Evolutionary conservation across 1,140 invertebrate genomes (phyloP).

Genomic region (Ceratina australensis): DNA sequence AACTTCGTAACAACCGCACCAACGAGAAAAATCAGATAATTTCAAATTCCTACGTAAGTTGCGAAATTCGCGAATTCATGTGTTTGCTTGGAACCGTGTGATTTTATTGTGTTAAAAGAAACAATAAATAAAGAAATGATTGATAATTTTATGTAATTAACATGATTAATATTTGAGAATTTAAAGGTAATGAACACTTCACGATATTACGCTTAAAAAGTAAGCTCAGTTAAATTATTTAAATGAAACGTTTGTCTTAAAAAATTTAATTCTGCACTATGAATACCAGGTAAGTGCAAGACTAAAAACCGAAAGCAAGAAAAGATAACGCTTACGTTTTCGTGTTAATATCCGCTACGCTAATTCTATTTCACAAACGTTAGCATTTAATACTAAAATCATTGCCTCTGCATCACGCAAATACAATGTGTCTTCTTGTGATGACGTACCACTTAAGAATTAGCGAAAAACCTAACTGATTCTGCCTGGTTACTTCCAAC

Average conservation of each 20-base stretch:
- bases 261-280: not conserved
- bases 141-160: too few relatives aligned
- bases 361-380: conserved; percentile 71
- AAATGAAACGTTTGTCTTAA: too few relatives aligned
- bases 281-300: not conserved
- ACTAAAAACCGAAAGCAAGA: too few relatives aligned
- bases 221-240: too few relatives aligned
- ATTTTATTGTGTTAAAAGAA: not conserved
- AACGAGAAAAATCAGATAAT: conserved; percentile 52
- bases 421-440: conserved; percentile 44
- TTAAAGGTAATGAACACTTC: too few relatives aligned
- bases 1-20: conserved; percentile 57
- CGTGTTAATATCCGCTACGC: conserved; percentile 73
- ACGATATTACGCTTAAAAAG: too few relatives aligned
- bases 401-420: conserved; percentile 46
- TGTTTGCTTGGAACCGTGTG: not conserved
- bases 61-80: not conserved
- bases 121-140: too few relatives aligned
- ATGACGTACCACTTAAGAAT: not conserved
- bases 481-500: conserved; percentile 20
- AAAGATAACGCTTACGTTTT: not conserved
- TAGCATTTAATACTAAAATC: conserved; percentile 59
- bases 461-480: conserved; percentile 30
- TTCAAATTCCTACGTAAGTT: conserved; percentile 72
- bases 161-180: too few relatives aligned